phyloP scores from a whole-genome alignment of 92 coral and sea anemone species.

The Actinostola sp. region DNA sequence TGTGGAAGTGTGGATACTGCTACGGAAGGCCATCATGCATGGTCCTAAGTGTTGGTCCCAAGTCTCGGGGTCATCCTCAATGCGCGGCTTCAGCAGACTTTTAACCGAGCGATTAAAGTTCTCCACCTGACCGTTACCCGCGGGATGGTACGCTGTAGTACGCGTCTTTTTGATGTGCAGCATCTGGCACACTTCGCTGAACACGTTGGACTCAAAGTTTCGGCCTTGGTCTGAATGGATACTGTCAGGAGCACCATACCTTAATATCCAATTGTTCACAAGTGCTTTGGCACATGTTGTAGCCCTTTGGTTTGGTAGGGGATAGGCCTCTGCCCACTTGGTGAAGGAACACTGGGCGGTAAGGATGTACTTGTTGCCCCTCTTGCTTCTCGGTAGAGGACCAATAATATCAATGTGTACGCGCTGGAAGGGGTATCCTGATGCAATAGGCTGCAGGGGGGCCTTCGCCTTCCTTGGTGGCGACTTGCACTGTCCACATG shows the following conservation, averaged over 20 bases:
- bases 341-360: slow-evolving; percentile 49
- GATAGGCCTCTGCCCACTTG: slow-evolving; percentile 60
- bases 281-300: slow-evolving; percentile 40
- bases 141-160: slow-evolving; percentile 46
- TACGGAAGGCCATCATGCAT: slow-evolving; percentile 56
- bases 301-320: slow-evolving; percentile 51
- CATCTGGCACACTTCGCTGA: slow-evolving; percentile 33
- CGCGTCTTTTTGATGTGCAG: slow-evolving; percentile 54
- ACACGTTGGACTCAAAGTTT: slow-evolving; percentile 50
- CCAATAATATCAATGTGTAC: slow-evolving; percentile 60
- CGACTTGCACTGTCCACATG: slow-evolving; percentile 42
- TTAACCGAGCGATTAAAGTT: slow-evolving; percentile 23
- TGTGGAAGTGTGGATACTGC: slow-evolving; percentile 42
- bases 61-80: slow-evolving; percentile 13
- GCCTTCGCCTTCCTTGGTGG: slow-evolving; percentile 18
- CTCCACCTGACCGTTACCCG: slow-evolving; percentile 55
- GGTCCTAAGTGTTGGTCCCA: slow-evolving; percentile 30
- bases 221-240: slow-evolving; percentile 60
- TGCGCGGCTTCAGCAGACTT: slow-evolving; percentile 18
- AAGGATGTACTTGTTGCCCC: no score
- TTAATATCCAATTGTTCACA: slow-evolving; percentile 36
- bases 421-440: slow-evolving; percentile 49
- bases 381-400: slow-evolving; percentile 45
- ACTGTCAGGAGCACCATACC: slow-evolving; percentile 51
- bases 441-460: slow-evolving; percentile 44